phyloP scores from a whole-genome alignment of 2,797 vertebrate genomes.

The Hoplostethus mediterraneus region DNA sequence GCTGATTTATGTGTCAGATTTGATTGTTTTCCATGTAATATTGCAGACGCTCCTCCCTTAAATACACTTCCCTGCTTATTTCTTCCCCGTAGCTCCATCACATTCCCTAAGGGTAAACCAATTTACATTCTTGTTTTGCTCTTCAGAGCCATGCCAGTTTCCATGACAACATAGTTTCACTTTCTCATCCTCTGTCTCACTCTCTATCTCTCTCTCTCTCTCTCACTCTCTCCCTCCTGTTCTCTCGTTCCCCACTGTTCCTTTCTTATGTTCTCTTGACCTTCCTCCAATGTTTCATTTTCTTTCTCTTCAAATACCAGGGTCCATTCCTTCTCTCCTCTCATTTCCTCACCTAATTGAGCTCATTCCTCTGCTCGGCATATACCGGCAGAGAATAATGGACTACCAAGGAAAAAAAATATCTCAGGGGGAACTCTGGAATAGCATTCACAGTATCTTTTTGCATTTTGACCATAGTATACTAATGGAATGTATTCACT shows the following conservation, averaged over 20 bases:
- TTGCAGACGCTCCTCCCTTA: slow-evolving; percentile 48
- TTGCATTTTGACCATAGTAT: slow-evolving; percentile 59
- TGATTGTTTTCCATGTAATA: slow-evolving; percentile 47
- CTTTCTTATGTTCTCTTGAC: slow-evolving; percentile 75
- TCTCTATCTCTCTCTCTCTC: slow-evolving; percentile 46
- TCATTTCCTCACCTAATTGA: slow-evolving; percentile 78
- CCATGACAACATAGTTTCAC: slow-evolving; percentile 95
- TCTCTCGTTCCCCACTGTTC: slow-evolving; percentile 73
- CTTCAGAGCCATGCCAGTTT: slow-evolving; percentile 90
- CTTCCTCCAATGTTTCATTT: slow-evolving; percentile 73
- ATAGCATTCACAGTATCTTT: slow-evolving; percentile 49
- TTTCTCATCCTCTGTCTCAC: slow-evolving; percentile 80
- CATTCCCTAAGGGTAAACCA: slow-evolving; percentile 85
- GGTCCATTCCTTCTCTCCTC: slow-evolving; percentile 64
- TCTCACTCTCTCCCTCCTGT: slow-evolving; percentile 45
- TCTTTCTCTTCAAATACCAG: slow-evolving; percentile 64
- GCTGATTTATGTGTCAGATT: slow-evolving; percentile 31
- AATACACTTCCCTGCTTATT: slow-evolving; percentile 62
- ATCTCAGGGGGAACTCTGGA: slow-evolving; percentile 24
- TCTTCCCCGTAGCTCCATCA: slow-evolving; percentile 76
- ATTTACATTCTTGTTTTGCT: slow-evolving; percentile 92
- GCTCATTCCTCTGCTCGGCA: slow-evolving; percentile 59
- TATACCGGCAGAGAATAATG: slow-evolving; percentile 57
- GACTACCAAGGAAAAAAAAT: slow-evolving; percentile 36
- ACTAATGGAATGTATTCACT: slow-evolving; percentile 41